Evolutionary conservation across 2,113 vertebrate species (phyloP).

Genomic region (Cryptomyrus ogoouensis): DNA sequence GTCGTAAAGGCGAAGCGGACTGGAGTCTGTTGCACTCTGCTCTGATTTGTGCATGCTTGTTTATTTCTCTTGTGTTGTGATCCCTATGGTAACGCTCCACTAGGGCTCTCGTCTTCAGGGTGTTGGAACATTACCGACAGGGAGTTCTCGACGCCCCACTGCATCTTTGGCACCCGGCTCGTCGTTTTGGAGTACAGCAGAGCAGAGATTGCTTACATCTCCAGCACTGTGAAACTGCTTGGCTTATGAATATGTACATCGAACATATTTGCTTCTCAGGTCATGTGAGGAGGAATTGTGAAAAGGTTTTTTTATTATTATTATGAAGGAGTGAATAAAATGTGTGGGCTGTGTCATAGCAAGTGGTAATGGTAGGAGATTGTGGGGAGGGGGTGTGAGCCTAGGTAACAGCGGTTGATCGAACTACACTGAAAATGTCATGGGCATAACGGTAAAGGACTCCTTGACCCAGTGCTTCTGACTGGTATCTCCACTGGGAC

Average conservation of each 20-base stretch:
- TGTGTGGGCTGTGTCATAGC: not conserved
- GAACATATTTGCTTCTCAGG: not conserved
- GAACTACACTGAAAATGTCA: not conserved
- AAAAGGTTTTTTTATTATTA: not conserved
- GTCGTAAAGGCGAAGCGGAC: not conserved
- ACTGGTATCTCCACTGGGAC: not conserved
- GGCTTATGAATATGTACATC: not conserved
- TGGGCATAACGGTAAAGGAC: not conserved
- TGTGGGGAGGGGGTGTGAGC: not conserved
- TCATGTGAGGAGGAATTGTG: not conserved
- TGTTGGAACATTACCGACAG: not conserved
- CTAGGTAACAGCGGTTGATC: not conserved
- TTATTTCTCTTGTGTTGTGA: slow-evolving; percentile 9
- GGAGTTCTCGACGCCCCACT: not conserved
- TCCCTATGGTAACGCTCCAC: slow-evolving; percentile 3
- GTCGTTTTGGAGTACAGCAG: not conserved
- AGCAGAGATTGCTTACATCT: not conserved
- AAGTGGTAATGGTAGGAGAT: not conserved
- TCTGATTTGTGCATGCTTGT: slow-evolving; percentile 6
- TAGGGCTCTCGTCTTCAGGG: not conserved
- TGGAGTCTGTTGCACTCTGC: slow-evolving; percentile 3
- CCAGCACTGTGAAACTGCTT: not conserved
- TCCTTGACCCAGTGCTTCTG: not conserved
- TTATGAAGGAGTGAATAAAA: not conserved
- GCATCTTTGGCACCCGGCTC: not conserved